Percentiles rank a stretch among this genome's conserved stretches.
phyloP scores from a whole-genome alignment of 1,140 invertebrate species.

The Bombyx mandarina region DNA sequence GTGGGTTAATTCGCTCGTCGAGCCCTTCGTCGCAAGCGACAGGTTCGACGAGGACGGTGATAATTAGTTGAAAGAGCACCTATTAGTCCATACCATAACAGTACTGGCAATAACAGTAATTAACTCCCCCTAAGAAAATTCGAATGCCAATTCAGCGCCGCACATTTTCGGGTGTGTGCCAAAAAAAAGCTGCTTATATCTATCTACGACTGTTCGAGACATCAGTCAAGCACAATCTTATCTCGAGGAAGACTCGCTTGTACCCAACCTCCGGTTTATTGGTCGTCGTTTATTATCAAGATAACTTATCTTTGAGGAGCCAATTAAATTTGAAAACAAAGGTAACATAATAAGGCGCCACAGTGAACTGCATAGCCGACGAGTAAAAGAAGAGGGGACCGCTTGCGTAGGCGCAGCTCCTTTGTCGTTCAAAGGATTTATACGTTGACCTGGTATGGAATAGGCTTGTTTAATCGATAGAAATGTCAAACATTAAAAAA shows the following conservation, averaged over 20 bases:
- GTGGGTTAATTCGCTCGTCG: too few relatives aligned
- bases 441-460: slow-evolving; percentile 31
- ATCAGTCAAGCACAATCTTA: slow-evolving; percentile 52
- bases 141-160: too few relatives aligned
- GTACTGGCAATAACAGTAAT: too few relatives aligned
- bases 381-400: slow-evolving; percentile 22
- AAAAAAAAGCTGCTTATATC: too few relatives aligned
- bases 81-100: too few relatives aligned
- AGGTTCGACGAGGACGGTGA: too few relatives aligned
- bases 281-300: slow-evolving; percentile 68
- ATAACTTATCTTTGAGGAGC: slow-evolving; percentile 65
- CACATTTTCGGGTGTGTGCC: too few relatives aligned
- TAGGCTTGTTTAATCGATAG: slow-evolving; percentile 16
- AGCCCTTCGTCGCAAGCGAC: too few relatives aligned
- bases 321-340: slow-evolving; percentile 72
- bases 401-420: slow-evolving; percentile 53
- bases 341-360: slow-evolving; percentile 69
- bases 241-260: slow-evolving; percentile 50
- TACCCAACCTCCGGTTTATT: slow-evolving; percentile 61
- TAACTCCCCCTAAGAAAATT: too few relatives aligned
- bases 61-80: too few relatives aligned
- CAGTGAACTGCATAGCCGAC: slow-evolving; percentile 26
- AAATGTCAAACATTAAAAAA: neutral
- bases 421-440: slow-evolving; percentile 52
- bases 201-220: slow-evolving; percentile 16